Evolutionary conservation across 2,888 invertebrate genomes (phyloP), one percentile per base, ranked within the genome.

Genomic region (Unio pictorum): DNA sequence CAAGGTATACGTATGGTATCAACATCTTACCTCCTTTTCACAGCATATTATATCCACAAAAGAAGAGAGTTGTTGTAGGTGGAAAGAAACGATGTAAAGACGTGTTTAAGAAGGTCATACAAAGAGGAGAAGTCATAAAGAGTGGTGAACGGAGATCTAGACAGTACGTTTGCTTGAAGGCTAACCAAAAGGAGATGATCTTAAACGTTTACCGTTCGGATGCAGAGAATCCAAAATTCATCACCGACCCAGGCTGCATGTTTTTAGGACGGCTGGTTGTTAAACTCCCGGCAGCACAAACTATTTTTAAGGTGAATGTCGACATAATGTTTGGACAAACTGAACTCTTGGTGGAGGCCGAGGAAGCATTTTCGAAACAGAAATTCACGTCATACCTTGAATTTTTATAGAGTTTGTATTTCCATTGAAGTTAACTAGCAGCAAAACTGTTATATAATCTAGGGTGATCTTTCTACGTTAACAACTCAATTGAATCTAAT

Each of bases 271-370:
- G 2, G 18, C 28, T 69, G 18, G 20, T 23, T 6, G 61, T 69
- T 4, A 8, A 26, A 18, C 45, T 69, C 18, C 64, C 64, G 7
- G 56, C 45, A 17, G 55, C 11, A 11, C 26, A 59, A 18, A 26
- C 45, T 23, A 34, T 64, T 23, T 45, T 45, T 45, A 45, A 34
- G 28, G 61, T 69, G 2, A 54, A 60, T 54, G 61, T 58, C 3
- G 60, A 28, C 23, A 57, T 69, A 55, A 64, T 65, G 20, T 64
- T 69, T 58, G 69, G 69, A 11, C 55, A 61, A 20, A 65, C 69
- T 45, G 69, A 69, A 55, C 55, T 69, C 26, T 64, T 20, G 28
- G 69, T 65, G 6, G 59, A 69, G 34, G 69, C 68, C 17, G 30
- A 26, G 55, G 64, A 55, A 17, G 55, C 15, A 45, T 3, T 2